Evolutionary conservation across 2,797 vertebrate genomes (phyloP), one percentile per base, ranked within the genome.

Genomic region (Schizopygopsis pylzovi): DNA sequence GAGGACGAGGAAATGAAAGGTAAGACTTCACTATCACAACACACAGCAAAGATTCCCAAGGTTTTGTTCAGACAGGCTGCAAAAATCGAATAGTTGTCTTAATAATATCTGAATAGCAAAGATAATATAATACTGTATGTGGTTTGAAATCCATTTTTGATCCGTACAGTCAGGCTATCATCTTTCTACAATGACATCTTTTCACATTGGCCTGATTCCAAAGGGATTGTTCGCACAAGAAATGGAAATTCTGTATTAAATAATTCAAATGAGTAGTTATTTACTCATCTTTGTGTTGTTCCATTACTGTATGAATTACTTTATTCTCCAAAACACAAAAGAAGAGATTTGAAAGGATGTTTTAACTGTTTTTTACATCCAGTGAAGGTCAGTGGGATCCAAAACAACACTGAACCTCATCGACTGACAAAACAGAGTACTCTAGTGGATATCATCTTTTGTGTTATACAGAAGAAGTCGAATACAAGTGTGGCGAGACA

Each of bases 1-100:
- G 98, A 99, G 93, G 98, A 99, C 0, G 98, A 99, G 91, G 98
- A 99, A 85, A 97, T 98, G 71, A 99, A 99, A 98, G 98, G 98
- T 99, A 94, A 91, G 93, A 68, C 18, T 20, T 52, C 59, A 12
- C 10, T 6, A 33, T 70, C 13, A 47, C n/a, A 20, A 47, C 54
- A 49, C 43, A 28, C 39, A n/a, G 61, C 20, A 70, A 47, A 16
- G 47, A 25, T 52, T 33, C 13, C 1, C 3, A 45, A n/a, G 54
- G 56, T 6, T 83, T 18, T 63, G 7, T 33, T 73, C n/a, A 15
- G 39, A 41, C 22, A 54, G n/a, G 37, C 13, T n/a, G 15, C 68
- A 8, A 20, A 20, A 22, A 12, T 54, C 0, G 20, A 20, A 28
- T 5, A 10, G 13, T 47, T 47, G 13, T 47, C 41, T 43, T 7